Evolutionary conservation across 2,888 invertebrate genomes (phyloP).

Genomic region (Pheosia tremula): DNA sequence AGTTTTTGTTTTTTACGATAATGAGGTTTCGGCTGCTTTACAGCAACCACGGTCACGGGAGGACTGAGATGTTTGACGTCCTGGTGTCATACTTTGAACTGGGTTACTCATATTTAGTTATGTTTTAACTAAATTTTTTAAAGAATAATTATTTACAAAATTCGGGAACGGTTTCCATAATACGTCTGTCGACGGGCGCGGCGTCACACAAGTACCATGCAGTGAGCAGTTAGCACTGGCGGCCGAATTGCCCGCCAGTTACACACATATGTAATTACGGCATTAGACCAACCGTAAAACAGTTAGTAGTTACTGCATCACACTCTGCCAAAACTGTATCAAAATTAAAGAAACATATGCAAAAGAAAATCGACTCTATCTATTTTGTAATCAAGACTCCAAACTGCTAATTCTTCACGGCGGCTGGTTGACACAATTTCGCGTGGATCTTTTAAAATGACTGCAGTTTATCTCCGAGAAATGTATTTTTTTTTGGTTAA

Average conservation of each 20-base stretch:
- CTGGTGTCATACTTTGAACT: too few species aligned
- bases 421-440: not conserved
- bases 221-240: conserved; percentile 1
- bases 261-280: conserved; percentile 24
- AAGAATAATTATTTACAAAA: too few species aligned
- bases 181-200: conserved; percentile 7
- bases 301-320: conserved; percentile 6
- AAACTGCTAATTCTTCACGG: not conserved
- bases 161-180: conserved; percentile 9
- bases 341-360: not conserved
- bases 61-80: too few species aligned
- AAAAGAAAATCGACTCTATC: not conserved
- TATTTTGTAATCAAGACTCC: not conserved
- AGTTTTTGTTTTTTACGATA: too few species aligned
- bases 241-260: conserved; percentile 1
- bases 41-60: too few species aligned
- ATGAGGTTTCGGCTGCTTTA: too few species aligned
- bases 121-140: too few species aligned
- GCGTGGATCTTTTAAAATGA: not conserved
- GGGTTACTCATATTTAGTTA: too few species aligned
- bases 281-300: conserved; percentile 23
- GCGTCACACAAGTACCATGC: not conserved
- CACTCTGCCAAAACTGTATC: not conserved
- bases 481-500: not conserved
- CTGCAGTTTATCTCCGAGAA: conserved; percentile 2